Conservation (phyloP, 2,797 vertebrate genomes). For the Sebastes miniatus region DNA sequence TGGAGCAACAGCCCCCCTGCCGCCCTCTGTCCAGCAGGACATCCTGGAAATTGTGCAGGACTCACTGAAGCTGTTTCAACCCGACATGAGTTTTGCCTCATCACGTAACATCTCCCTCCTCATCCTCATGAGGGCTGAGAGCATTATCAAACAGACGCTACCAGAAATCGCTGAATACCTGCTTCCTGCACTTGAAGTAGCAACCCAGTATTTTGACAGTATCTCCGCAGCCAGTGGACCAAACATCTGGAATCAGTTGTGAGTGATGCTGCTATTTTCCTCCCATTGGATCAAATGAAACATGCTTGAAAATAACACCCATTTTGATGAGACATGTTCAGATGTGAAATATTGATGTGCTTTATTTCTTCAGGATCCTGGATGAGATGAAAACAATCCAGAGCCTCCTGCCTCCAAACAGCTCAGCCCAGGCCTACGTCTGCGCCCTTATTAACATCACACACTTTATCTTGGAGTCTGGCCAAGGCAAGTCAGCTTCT, state of each 20-base stretch:
- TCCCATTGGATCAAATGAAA: background rate
- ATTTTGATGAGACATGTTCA: no score
- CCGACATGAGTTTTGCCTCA: conserved; percentile 53
- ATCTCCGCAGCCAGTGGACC: conserved; percentile 36
- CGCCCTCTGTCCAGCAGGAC: conserved; percentile 37
- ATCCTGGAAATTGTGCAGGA: conserved; percentile 53
- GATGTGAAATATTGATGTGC: no score
- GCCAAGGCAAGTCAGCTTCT: no score
- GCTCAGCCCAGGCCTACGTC: no score
- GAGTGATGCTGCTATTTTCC: conserved; percentile 47
- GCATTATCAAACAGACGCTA: conserved; percentile 39
- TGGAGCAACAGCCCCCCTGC: background rate
- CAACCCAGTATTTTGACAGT: conserved; percentile 68
- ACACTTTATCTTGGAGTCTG: no score
- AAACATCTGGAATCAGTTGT: conserved; percentile 76
- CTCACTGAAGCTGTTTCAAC: conserved; percentile 60
- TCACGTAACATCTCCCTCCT: conserved; percentile 54
- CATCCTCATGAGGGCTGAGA: conserved; percentile 53
- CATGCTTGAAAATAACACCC: no score
- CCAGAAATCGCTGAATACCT: conserved; percentile 56
- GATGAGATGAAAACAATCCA: no score
- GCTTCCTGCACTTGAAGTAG: conserved; percentile 39
- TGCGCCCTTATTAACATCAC: no score
- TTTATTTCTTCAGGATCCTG: no score
- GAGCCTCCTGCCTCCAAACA: no score